Evolutionary conservation across 2,888 invertebrate genomes (phyloP).

Genomic region (Eupithecia subumbrata): DNA sequence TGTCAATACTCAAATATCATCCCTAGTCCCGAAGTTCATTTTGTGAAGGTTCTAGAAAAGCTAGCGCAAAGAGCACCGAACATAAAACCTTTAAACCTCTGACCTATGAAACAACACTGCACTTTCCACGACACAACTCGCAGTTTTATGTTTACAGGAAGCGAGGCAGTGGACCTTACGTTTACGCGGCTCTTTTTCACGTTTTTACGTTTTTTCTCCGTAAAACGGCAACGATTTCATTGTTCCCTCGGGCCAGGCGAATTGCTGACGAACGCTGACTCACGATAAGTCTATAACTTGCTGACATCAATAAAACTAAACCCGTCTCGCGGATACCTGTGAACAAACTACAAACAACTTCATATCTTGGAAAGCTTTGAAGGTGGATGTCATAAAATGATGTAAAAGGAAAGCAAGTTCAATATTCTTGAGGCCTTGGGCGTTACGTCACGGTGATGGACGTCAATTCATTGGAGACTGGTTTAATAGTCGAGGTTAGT

Average conservation of each 20-base stretch:
- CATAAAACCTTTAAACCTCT: neutral
- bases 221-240: conserved; percentile 18
- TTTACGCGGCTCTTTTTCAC: conserved; percentile 21
- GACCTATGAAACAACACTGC: conserved; percentile 1
- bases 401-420: conserved; percentile 28
- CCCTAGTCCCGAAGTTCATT: neutral
- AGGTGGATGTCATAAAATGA: conserved; percentile 21
- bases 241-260: conserved; percentile 21
- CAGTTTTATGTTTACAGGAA: neutral
- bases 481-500: neutral
- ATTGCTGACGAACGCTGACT: conserved; percentile 25
- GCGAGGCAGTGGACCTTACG: neutral
- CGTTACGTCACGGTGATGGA: neutral
- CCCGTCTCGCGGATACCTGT: conserved; percentile 1
- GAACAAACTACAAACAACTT: neutral
- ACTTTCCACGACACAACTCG: neutral
- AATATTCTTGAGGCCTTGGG: conserved; percentile 21
- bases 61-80: neutral
- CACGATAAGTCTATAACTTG: conserved; percentile 14
- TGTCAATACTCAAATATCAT: neutral
- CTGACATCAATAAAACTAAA: conserved; percentile 13
- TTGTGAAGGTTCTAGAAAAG: neutral
- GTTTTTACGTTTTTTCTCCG: conserved; percentile 46
- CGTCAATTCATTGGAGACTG: neutral
- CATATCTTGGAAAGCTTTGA: neutral